Conservation (phyloP, 2,113 vertebrate species). For the Uria lomvia region DNA sequence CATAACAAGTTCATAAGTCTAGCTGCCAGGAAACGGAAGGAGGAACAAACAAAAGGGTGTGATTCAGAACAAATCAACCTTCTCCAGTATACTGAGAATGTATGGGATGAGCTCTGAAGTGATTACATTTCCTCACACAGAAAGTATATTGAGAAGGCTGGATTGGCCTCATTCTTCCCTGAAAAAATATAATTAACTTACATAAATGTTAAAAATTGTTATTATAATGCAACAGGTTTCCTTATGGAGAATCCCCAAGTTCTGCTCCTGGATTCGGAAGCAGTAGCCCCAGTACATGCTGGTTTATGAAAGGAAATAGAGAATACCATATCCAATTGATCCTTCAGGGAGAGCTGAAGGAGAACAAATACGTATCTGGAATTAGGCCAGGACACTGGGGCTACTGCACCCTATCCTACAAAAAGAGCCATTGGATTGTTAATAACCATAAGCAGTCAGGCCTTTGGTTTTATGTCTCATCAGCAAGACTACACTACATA, state of each 20-base stretch:
- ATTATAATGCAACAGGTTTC: background rate
- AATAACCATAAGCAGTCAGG: conserved; percentile 10
- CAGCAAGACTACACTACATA: background rate
- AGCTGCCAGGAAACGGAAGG: background rate
- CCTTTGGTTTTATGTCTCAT: background rate
- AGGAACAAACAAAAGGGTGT: background rate
- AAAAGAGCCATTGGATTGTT: conserved; percentile 11
- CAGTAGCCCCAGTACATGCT: background rate
- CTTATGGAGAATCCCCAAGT: background rate
- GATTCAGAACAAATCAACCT: background rate
- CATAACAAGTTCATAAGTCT: background rate
- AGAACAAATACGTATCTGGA: conserved; percentile 31
- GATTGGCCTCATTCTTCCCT: background rate
- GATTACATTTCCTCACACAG: background rate
- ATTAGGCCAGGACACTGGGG: background rate
- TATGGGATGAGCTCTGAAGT: background rate
- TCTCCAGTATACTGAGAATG: background rate
- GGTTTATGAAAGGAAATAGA: background rate
- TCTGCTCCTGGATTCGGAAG: background rate
- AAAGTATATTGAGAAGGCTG: background rate
- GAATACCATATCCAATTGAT: conserved; percentile 35
- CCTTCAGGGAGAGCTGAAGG: conserved; percentile 2
- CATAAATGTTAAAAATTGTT: no score
- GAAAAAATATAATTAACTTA: background rate
- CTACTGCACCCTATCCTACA: background rate